Evolutionary conservation across 2,113 vertebrate species (phyloP), one percentile per base, ranked within the genome.

Genomic region (Tonatia bakeri): DNA sequence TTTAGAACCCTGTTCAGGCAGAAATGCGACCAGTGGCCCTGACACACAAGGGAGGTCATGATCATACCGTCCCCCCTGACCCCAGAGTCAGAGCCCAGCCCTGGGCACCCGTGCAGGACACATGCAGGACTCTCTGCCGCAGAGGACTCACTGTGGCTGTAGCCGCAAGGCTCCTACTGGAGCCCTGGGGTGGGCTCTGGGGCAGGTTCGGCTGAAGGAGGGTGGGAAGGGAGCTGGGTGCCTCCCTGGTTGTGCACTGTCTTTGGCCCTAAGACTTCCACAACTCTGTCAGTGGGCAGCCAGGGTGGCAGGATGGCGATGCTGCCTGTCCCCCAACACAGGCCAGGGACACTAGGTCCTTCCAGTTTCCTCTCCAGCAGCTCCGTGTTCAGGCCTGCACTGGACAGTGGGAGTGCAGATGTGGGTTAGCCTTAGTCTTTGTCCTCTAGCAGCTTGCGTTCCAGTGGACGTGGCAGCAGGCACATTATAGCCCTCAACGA

Each of bases 181-280:
- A 17, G 20, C 8, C n/a, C 73, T 73, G 59, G 26, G 59, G 24
- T 31, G 40, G 73, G 52, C 81, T n/a, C 38, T 36, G n/a, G 10
- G 33, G 69, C 17, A 1, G 9, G n/a, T 3, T 5, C 0, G 56
- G 33, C 1, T 14, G 33, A 10, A 14, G 36, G 5, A 0, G 5
- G 17, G 19, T 0, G 40, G 26, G 38, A 26, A n/a, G 31, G 70
- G 47, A 67, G 40, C 12, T 45, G 43, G 52, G 50, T 36, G 43
- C 15, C 33, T 70, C 54, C 79, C n/a, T 15, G 6, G 19, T 15
- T 40, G 28, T 33, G 4, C 6, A 9, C 31, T 54, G 15, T 36
- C 14, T 65, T 45, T 45, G 65, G 52, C 20, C 56, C 50, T 0
- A 24, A 86, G 75, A 38, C n/a, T 22, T 43, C 69, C 50, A 14